Conservation (phyloP, 2,113 vertebrate genomes). For the Syrmaticus mikado region DNA sequence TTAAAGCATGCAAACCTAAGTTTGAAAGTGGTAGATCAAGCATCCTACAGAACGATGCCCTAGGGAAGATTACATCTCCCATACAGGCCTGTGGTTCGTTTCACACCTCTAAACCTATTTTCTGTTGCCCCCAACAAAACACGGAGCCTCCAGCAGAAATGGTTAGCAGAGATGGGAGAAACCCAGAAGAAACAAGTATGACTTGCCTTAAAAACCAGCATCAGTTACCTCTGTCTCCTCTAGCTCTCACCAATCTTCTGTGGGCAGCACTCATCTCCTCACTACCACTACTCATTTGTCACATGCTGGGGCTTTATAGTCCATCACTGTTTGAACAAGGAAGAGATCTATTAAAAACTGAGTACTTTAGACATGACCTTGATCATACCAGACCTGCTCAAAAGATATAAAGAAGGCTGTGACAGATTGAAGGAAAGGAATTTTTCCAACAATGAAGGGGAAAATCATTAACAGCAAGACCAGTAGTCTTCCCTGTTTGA, state of each 20-base stretch:
- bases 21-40: not conserved
- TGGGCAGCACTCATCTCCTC: not conserved
- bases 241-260: not conserved
- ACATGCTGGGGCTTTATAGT: not conserved
- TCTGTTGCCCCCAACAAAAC: not conserved
- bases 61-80: not conserved
- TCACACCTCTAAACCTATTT: not conserved
- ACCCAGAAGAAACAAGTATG: not conserved
- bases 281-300: not conserved
- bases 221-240: not conserved
- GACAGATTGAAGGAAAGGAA: not conserved
- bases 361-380: not conserved
- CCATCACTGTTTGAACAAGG: fast-evolving
- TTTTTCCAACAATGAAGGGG: not conserved
- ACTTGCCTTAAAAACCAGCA: not conserved
- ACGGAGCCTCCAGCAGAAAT: not conserved
- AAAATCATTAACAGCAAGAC: not conserved
- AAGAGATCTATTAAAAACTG: fast-evolving
- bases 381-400: not conserved
- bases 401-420: not conserved
- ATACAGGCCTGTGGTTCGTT: not conserved
- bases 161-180: not conserved
- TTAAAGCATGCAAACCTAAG: not conserved
- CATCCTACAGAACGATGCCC: not conserved
- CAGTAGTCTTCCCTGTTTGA: not conserved